Conservation (phyloP, 1,140 invertebrate species). For the Lepidostoma basale region DNA sequence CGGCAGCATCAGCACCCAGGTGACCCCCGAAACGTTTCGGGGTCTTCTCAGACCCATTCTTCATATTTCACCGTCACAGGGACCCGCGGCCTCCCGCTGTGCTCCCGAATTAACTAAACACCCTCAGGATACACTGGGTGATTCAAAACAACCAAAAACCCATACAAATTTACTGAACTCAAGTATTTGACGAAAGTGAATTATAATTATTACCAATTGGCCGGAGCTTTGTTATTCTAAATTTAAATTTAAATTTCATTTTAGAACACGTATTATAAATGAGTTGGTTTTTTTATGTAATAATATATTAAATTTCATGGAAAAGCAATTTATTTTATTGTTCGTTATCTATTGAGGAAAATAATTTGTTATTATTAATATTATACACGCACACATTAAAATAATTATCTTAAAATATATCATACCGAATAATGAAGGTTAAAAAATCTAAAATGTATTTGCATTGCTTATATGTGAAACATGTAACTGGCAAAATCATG, state of each 20-base stretch:
- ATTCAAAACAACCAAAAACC: not conserved
- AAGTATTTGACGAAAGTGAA: conserved; percentile 4
- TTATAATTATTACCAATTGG: conserved; percentile 2
- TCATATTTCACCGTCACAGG: conserved; percentile 25
- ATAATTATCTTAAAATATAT: too few species aligned
- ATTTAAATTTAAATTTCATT: conserved; percentile 9
- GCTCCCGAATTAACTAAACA: conserved; percentile 46
- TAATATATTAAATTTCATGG: too few species aligned
- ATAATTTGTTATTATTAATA: not conserved
- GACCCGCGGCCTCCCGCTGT: conserved; percentile 37
- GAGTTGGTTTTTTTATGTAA: not conserved
- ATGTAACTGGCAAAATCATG: too few species aligned
- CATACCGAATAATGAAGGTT: too few species aligned
- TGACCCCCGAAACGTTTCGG: not conserved
- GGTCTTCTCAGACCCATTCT: not conserved
- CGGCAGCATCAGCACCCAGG: conserved; percentile 6
- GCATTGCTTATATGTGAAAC: too few species aligned
- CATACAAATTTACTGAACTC: not conserved
- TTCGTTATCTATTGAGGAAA: not conserved
- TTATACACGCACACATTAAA: too few species aligned
- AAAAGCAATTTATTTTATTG: too few species aligned
- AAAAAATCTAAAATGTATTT: too few species aligned
- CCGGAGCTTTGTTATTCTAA: not conserved
- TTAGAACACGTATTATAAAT: too few species aligned
- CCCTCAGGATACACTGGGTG: conserved; percentile 33